Evolutionary conservation across 1,140 invertebrate genomes (phyloP), one percentile per base, ranked within the genome.

Genomic region (Drosophila navojoa): DNA sequence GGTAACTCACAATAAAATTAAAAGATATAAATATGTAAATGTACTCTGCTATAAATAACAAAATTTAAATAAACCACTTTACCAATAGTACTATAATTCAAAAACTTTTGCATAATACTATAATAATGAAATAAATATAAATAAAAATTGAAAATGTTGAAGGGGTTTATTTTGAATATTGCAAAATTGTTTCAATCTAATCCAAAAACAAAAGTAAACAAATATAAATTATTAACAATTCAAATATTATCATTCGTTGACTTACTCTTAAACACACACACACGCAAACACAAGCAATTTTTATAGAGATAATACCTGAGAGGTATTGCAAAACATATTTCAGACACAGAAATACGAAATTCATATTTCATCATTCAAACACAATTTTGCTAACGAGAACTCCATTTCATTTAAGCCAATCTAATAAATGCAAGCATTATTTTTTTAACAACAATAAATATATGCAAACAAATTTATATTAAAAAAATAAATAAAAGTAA

Each of bases 1-100:
- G 84, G 84, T 75, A 82, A 80, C 58, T 79, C 77, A 79, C 38
- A 69, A 66, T 66, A 76, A 68, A 60, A 29, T 40, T 11, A 47
- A 55, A 53, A 47, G n/a, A 71, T 70, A 85, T 71, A 80, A 76
- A 64, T 72, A 77, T 74, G 54, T 67, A 76, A 59, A 69, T 77
- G 59, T 77, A 84, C 68, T 71, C 76, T 74, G 72, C 74, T 80
- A 89, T 89, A 90, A 89, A 77, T 89, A 89, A 89, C 84, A 89
- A 89, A 89, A 89, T 89, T 89, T 89, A 89, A 89, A 84, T 62
- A 72, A 72, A 79, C 52, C 71, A 47, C 62, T 71, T 71, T 72
- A 68, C 70, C 68, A 68, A 72, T 72, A 68, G 70, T 29, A 42
- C 42, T 59, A 22, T 16, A 54, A 53, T 53, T 10, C 38, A 58